Conservation (phyloP, 2,797 vertebrate species). For the Pseudopleuronectes americanus region DNA sequence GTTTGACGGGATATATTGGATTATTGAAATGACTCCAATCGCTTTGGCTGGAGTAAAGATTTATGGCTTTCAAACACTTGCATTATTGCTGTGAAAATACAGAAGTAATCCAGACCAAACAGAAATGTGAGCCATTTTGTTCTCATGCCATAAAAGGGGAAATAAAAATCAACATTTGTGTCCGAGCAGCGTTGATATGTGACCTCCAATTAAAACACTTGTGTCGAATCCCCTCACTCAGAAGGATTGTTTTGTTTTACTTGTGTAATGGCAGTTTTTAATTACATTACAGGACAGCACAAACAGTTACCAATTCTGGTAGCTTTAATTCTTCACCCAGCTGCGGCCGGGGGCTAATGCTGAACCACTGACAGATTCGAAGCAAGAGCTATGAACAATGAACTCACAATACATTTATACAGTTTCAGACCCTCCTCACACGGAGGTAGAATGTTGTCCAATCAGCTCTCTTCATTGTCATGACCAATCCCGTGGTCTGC, state of each 20-base stretch:
- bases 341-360: no score
- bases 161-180: conserved; percentile 17
- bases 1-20: conserved; percentile 23
- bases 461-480: no score
- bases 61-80: conserved; percentile 17
- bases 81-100: conserved; percentile 12
- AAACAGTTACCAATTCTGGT: no score
- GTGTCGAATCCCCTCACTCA: conserved; percentile 26
- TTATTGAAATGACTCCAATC: conserved; percentile 21
- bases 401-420: no score
- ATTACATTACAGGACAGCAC: no score
- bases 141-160: conserved; percentile 18
- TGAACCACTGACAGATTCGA: no score
- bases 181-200: conserved; percentile 12
- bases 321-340: no score
- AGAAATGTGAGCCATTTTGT: neutral
- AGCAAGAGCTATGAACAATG: no score
- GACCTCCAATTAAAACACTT: conserved; percentile 28
- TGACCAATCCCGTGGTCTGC: no score
- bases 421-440: no score
- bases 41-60: conserved; percentile 12
- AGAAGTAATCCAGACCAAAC: conserved; percentile 8
- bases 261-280: no score
- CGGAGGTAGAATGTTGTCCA: no score
- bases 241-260: conserved; percentile 15